Conservation (phyloP, 2,797 vertebrate species). For the Protonibea diacanthus region DNA sequence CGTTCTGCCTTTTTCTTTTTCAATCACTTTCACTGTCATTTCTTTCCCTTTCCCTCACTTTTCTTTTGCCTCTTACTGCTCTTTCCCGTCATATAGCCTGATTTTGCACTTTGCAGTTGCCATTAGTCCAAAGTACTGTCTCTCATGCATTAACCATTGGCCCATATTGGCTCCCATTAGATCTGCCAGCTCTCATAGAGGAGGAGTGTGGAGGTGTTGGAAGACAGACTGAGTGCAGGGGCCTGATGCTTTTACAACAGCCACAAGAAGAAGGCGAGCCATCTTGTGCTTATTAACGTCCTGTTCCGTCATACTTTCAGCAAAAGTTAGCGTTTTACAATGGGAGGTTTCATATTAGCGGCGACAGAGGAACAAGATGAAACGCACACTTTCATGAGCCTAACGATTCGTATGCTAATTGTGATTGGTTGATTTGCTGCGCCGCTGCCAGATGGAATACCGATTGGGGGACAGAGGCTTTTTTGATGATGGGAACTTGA, state of each 20-base stretch:
- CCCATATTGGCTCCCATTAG: constrained; percentile 68
- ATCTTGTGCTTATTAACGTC: constrained; percentile 40
- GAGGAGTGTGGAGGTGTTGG: constrained; percentile 52
- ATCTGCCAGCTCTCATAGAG: constrained; percentile 48
- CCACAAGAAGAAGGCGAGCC: constrained; percentile 23
- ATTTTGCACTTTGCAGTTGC: constrained; percentile 65
- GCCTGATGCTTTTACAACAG: constrained; percentile 43
- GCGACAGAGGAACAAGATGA: constrained; percentile 56
- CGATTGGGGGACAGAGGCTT: constrained; percentile 42
- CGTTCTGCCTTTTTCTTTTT: constrained; percentile 3
- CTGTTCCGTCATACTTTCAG: constrained; percentile 27
- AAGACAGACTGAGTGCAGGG: constrained; percentile 27
- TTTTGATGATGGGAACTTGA: constrained; percentile 59
- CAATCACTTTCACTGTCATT: constrained; percentile 21
- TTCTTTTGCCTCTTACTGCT: constrained; percentile 42
- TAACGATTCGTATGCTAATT: constrained; percentile 56
- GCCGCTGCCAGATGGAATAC: constrained; percentile 50
- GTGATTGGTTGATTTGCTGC: constrained; percentile 66
- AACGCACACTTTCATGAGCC: constrained; percentile 40
- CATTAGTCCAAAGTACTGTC: constrained; percentile 69
- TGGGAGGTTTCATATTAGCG: constrained; percentile 31
- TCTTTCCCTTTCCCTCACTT: not conserved
- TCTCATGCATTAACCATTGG: constrained; percentile 77
- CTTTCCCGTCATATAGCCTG: constrained; percentile 50
- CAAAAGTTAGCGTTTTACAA: constrained; percentile 27